These are phyloP conservation scores for Riparia riparia DNA, from an alignment of 2,113 vertebrate genomes.

Conservation along the genomic window DNA sequence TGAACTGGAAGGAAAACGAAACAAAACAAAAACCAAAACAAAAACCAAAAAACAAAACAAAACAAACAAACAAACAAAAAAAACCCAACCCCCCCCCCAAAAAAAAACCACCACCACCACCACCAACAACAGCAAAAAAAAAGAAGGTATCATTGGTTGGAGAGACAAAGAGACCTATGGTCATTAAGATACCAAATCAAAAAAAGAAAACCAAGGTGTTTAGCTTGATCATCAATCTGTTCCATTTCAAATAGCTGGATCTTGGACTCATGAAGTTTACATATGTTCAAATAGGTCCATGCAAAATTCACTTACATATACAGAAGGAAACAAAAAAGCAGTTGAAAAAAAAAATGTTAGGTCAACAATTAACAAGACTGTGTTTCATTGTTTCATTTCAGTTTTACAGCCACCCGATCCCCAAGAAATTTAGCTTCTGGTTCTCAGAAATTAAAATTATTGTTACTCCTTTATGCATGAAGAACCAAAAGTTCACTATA, in stretches of 20 bases:
- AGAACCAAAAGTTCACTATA: neutral
- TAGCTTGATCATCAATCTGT: neutral
- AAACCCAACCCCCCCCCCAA: no score
- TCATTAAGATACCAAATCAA: neutral
- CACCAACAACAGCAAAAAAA: no score
- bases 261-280: neutral
- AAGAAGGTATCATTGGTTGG: neutral
- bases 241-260: neutral
- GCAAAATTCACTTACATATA: neutral
- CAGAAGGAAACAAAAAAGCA: neutral
- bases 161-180: neutral
- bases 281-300: neutral
- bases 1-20: neutral
- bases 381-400: neutral
- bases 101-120: no score
- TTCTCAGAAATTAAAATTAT: neutral
- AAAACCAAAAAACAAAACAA: no score
- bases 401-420: neutral
- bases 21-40: neutral
- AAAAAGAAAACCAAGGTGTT: neutral
- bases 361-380: neutral
- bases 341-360: neutral
- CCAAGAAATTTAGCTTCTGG: neutral
- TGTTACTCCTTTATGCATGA: neutral
- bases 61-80: no score